Conservation (phyloP, 2,888 invertebrate genomes). For the Catocala sponsa region DNA sequence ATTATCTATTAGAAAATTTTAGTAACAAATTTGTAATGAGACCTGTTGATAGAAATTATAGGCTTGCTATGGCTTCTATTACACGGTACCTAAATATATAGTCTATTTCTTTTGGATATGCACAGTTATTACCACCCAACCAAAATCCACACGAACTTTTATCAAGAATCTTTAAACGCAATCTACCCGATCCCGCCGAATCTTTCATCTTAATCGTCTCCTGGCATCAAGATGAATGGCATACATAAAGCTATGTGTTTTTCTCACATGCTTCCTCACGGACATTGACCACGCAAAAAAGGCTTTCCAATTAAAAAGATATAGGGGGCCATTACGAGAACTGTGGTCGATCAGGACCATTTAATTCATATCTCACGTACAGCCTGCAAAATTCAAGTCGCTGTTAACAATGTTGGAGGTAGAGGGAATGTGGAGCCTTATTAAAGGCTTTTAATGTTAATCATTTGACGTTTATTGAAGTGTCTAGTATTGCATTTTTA, state of each 20-base stretch:
- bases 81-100: too few species aligned
- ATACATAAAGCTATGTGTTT: constrained; percentile 77
- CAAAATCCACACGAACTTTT: too few species aligned
- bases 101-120: too few species aligned
- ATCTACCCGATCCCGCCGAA: constrained; percentile 10
- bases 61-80: too few species aligned
- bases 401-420: constrained; percentile 36
- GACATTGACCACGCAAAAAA: constrained; percentile 74
- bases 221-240: constrained; percentile 72
- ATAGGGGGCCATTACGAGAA: constrained; percentile 74
- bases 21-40: too few species aligned
- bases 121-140: too few species aligned
- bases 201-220: constrained; percentile 41
- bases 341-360: constrained; percentile 70
- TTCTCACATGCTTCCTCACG: constrained; percentile 72
- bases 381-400: constrained; percentile 60
- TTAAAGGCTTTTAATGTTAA: constrained; percentile 20
- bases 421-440: constrained; percentile 28
- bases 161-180: not conserved
- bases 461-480: constrained; percentile 23
- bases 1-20: too few species aligned
- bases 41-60: too few species aligned
- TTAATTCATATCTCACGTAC: constrained; percentile 84
- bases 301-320: constrained; percentile 81
- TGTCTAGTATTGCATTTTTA: constrained; percentile 14